phyloP scores from a whole-genome alignment of 2,113 vertebrate species.

The Aplodontia rufa region DNA sequence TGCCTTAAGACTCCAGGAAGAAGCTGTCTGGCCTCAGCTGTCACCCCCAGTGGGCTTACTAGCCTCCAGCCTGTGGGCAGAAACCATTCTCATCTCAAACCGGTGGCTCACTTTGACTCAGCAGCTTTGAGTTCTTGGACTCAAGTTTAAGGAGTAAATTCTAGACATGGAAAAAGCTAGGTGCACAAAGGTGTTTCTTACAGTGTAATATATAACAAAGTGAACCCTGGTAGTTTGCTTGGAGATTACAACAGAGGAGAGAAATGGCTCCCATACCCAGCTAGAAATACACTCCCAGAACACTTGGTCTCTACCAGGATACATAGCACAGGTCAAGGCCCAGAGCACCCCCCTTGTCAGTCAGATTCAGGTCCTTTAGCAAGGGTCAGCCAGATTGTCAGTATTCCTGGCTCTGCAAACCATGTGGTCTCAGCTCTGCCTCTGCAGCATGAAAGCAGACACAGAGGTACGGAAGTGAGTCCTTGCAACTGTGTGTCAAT shows the following conservation, averaged over 20 bases:
- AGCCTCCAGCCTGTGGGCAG: neutral
- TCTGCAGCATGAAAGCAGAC: neutral
- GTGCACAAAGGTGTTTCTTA: neutral
- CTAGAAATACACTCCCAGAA: neutral
- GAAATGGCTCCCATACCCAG: neutral
- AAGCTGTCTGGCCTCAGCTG: neutral
- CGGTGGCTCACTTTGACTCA: neutral
- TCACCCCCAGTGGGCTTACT: accelerated
- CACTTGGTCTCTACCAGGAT: neutral
- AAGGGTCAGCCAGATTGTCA: neutral
- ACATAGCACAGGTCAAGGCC: accelerated
- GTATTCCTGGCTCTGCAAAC: neutral
- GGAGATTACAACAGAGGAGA: neutral
- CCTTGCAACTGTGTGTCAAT: neutral
- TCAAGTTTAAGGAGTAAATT: neutral
- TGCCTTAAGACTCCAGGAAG: accelerated
- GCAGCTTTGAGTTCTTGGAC: neutral
- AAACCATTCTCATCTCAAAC: neutral
- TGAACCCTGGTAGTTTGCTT: neutral
- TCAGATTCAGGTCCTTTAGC: neutral
- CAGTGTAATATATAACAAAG: neutral
- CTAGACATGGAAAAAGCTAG: neutral
- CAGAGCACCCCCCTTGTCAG: no score
- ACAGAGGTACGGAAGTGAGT: accelerated
- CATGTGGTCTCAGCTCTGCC: neutral